phyloP scores from a whole-genome alignment of 2,888 invertebrate species.

The Dasypogon diadema region DNA sequence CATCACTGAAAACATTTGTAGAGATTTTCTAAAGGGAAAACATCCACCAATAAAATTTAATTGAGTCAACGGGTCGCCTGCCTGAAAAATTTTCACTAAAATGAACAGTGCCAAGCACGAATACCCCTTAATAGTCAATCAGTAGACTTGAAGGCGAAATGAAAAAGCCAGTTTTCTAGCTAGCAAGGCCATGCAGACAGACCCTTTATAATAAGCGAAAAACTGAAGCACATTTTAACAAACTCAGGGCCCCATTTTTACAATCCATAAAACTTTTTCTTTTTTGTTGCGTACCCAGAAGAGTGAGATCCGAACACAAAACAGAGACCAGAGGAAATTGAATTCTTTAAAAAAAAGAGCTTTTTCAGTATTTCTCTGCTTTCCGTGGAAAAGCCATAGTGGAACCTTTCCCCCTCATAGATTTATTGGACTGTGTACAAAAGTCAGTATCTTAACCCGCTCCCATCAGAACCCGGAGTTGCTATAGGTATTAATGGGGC shows the following conservation, averaged over 20 bases:
- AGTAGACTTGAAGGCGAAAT: slow-evolving; percentile 11
- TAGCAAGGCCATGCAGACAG: not conserved
- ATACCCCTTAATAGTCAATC: slow-evolving; percentile 21
- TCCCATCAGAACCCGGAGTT: not conserved
- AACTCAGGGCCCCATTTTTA: slow-evolving; percentile 6
- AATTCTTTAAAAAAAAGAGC: not conserved
- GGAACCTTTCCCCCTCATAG: not conserved
- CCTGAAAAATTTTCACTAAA: not conserved
- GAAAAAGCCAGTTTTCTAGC: slow-evolving; percentile 7
- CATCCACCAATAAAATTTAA: slow-evolving; percentile 12
- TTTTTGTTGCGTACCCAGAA: not conserved
- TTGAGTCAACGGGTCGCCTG: slow-evolving; percentile 9
- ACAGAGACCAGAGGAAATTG: not conserved
- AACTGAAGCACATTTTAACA: slow-evolving; percentile 21
- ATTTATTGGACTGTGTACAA: slow-evolving; percentile 1
- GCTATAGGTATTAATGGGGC: not conserved
- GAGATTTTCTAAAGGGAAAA: slow-evolving; percentile 1
- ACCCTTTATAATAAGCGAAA: slow-evolving; percentile 16
- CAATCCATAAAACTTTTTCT: slow-evolving; percentile 11
- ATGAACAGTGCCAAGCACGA: slow-evolving; percentile 7
- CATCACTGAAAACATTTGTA: not conserved
- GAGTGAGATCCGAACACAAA: not conserved
- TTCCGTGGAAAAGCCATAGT: not conserved
- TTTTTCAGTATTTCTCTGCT: not conserved
- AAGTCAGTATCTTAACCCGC: not conserved